phyloP scores from a whole-genome alignment of 2,797 vertebrate genomes.

The Glossophaga mutica region DNA sequence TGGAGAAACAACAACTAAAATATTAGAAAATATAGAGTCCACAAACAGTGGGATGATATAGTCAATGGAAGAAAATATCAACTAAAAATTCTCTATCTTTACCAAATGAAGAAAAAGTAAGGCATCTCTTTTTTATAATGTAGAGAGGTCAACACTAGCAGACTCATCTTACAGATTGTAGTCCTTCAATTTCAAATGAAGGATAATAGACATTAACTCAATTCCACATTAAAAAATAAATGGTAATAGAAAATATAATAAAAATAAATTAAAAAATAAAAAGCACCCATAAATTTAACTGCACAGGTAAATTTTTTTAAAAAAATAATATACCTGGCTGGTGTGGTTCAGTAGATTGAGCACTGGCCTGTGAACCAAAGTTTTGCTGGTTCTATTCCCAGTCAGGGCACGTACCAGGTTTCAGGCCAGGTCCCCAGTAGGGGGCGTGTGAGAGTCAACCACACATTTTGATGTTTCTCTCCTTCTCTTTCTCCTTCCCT shows the following conservation, averaged over 20 bases:
- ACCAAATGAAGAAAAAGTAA: neutral
- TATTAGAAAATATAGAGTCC: neutral
- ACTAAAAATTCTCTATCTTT: neutral
- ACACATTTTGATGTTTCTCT: no score
- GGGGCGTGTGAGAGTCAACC: no score
- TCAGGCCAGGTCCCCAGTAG: no score
- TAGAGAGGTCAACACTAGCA: neutral
- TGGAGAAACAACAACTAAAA: neutral
- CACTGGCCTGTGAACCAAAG: no score
- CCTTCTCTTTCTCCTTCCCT: no score
- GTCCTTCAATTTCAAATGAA: neutral
- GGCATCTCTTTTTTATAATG: neutral
- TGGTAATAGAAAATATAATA: no score
- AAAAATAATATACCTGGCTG: neutral
- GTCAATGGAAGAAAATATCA: neutral
- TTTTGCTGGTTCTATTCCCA: no score
- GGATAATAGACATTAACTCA: neutral
- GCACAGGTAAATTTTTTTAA: neutral
- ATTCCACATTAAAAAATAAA: neutral
- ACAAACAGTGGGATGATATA: neutral
- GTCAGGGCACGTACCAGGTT: no score
- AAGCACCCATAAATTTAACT: neutral
- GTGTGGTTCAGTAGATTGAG: no score
- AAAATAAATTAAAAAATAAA: neutral
- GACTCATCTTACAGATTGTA: neutral